A percentile compares a stretch with the other conserved stretches of the same genome.
These are phyloP conservation scores for Muscicapa striata DNA, from an alignment of 2,797 vertebrate genomes.

Conservation along the genomic window DNA sequence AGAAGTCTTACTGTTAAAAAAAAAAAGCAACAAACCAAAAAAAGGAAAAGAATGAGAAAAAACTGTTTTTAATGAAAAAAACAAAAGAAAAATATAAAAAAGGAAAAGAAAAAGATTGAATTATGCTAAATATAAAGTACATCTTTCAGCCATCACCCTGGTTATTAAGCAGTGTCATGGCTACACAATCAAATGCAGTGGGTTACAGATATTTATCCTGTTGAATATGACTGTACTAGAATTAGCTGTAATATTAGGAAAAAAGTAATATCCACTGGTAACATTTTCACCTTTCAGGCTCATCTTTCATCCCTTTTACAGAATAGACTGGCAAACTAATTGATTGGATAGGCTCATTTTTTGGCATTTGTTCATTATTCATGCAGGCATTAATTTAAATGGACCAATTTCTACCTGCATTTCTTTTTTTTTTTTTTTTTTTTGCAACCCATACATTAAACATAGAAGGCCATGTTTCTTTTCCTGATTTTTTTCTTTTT, in stretches of 20 bases:
- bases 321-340: neutral
- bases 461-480: neutral
- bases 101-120: rapidly evolving
- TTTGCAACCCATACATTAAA: neutral
- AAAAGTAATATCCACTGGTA: neutral
- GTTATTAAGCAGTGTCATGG: neutral
- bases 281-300: neutral
- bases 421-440: no score
- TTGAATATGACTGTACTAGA: neutral
- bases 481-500: neutral
- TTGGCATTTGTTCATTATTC: neutral
- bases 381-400: neutral
- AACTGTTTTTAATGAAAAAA: neutral
- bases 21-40: neutral
- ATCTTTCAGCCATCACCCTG: neutral
- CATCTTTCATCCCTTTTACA: neutral
- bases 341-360: neutral
- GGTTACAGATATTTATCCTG: neutral
- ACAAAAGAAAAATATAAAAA: neutral
- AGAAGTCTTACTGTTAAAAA: neutral
- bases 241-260: neutral
- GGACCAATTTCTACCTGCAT: neutral
- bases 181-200: neutral
- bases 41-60: neutral
- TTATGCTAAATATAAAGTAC: neutral